These are phyloP conservation scores for Aspiorhynchus laticeps DNA, from an alignment of 2,113 vertebrate species.

Conservation along the genomic window DNA sequence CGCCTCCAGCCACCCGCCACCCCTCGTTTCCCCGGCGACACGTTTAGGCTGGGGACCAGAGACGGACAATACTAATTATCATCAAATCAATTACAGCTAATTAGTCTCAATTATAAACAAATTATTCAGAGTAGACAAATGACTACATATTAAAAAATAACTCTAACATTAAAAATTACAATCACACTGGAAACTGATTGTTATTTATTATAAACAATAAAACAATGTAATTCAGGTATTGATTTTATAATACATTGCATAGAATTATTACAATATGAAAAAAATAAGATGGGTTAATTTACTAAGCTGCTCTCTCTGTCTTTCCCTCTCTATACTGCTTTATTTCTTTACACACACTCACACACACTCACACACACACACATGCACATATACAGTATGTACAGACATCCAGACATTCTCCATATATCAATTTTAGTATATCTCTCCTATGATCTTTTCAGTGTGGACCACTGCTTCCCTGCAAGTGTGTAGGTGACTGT, in stretches of 20 bases:
- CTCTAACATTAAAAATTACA: constrained; percentile 38
- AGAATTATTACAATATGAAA: neutral
- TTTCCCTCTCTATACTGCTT: neutral
- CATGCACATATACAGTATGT: neutral
- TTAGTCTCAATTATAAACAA: constrained; percentile 52
- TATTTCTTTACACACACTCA: constrained; percentile 10
- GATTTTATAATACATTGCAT: constrained; percentile 20
- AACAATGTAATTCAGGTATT: neutral
- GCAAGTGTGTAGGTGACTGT: neutral
- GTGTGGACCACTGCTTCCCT: constrained; percentile 4
- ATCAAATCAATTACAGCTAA: constrained; percentile 55
- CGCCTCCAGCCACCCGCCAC: constrained; percentile 63
- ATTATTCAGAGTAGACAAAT: constrained; percentile 44
- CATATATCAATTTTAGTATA: neutral
- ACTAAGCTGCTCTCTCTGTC: constrained; percentile 1
- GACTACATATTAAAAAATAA: constrained; percentile 35
- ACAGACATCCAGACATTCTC: neutral
- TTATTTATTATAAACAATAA: constrained; percentile 12
- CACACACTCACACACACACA: constrained; percentile 27
- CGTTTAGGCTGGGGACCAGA: constrained; percentile 63
- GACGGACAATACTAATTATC: constrained; percentile 62
- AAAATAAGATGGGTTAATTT: constrained; percentile 3
- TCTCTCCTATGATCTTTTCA: neutral
- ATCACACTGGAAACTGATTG: constrained; percentile 26
- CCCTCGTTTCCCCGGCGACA: constrained; percentile 55